Evolutionary conservation across 2,797 vertebrate genomes (phyloP).

Genomic region (Gambelia wislizenii): DNA sequence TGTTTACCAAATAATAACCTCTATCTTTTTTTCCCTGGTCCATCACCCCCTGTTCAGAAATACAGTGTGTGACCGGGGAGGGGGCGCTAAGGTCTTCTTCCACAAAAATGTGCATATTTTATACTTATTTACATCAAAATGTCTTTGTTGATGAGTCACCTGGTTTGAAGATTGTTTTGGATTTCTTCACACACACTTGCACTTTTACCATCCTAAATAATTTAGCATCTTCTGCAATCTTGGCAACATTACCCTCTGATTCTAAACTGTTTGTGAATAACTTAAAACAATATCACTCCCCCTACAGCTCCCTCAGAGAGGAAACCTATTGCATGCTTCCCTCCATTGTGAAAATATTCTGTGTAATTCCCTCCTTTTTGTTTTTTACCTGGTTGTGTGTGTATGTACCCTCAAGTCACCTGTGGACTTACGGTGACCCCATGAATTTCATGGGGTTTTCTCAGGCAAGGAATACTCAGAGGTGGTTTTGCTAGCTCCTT

Average conservation of each 20-base stretch:
- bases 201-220: conserved; percentile 15
- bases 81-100: no score
- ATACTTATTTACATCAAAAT: background rate
- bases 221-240: conserved; percentile 3
- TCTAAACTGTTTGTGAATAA: background rate
- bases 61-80: no score
- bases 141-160: background rate
- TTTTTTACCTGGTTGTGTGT: background rate
- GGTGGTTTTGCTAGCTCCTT: no score
- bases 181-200: background rate
- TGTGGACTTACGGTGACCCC: no score
- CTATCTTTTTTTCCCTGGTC: background rate
- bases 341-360: background rate
- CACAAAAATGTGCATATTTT: background rate
- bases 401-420: no score
- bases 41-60: background rate
- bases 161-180: background rate
- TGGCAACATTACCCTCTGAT: background rate
- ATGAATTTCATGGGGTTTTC: no score
- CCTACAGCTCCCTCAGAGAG: no score
- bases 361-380: background rate
- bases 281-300: background rate
- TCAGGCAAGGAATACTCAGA: no score
- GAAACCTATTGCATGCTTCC: background rate
- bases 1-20: background rate